Percentiles rank a stretch among this genome's conserved stretches.
Evolutionary conservation across 2,113 vertebrate species (phyloP).

Genomic region (Prolemur simus): DNA sequence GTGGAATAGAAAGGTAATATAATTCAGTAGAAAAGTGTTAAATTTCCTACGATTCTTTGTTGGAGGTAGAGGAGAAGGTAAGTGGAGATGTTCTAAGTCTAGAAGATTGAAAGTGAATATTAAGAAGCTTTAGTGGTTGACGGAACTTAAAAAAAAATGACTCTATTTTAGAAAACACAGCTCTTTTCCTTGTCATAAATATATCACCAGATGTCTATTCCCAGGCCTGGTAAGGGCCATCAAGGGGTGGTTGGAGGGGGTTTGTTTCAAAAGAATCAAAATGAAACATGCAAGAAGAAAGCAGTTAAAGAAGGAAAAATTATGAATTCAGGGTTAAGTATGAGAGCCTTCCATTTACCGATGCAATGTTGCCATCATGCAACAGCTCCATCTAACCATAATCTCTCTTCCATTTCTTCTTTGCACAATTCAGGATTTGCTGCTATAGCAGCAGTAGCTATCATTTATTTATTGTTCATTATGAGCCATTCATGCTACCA

Average conservation of each 20-base stretch:
- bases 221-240: neutral
- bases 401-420: neutral
- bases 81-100: neutral
- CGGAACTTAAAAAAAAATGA: neutral
- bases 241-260: too few relatives aligned
- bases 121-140: neutral
- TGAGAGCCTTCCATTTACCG: neutral
- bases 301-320: neutral
- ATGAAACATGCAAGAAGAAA: neutral
- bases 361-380: neutral
- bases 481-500: neutral
- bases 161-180: neutral
- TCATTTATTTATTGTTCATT: too few relatives aligned
- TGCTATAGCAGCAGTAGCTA: fast-evolving
- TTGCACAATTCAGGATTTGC: neutral
- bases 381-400: neutral
- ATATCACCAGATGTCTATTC: neutral
- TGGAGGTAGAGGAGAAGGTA: neutral
- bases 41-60: neutral
- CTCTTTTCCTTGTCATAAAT: neutral
- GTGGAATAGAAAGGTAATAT: neutral
- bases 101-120: neutral
- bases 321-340: neutral
- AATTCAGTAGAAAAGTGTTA: neutral
- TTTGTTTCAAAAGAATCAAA: neutral